phyloP scores from a whole-genome alignment of 2,113 vertebrate species.

The Oryctolagus cuniculus region mOryCun1.1 NC_091441.1:55045001-55045500 shows the following conservation, averaged over 20 bases:
- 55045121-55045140: neutral
- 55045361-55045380: neutral
- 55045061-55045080: neutral
- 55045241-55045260: neutral
- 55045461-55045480: neutral
- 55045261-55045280: neutral
- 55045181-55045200: neutral
- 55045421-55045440: neutral
- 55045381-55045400: neutral
- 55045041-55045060: neutral
- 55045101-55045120: neutral
- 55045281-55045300: neutral
- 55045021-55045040: slow-evolving; percentile 12
- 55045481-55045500: neutral
- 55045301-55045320: neutral
- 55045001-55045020: neutral
- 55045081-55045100: neutral
- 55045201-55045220: neutral
- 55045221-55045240: neutral
- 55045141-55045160: neutral
- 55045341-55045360: neutral
- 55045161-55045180: neutral
- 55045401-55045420: neutral
- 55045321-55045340: neutral
- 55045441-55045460: neutral